These are phyloP conservation scores for Polyodon spathula DNA, from an alignment of 2,113 vertebrate genomes.

Conservation along the genomic window DNA sequence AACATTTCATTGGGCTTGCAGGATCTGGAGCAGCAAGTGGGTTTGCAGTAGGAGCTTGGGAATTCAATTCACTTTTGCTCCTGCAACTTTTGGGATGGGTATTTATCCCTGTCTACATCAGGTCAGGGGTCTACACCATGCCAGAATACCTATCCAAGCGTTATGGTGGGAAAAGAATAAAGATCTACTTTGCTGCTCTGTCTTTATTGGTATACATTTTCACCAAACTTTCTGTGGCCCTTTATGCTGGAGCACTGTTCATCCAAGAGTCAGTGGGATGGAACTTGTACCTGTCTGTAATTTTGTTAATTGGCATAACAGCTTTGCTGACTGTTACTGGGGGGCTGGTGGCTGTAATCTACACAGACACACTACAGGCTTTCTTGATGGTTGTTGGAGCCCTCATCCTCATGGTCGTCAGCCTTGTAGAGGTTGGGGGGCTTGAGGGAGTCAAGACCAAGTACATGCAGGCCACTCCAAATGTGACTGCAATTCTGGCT, in stretches of 20 bases:
- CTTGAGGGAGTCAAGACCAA: conserved; percentile 82
- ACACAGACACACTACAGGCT: conserved; percentile 92
- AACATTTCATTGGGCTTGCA: conserved; percentile 97
- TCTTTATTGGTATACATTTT: conserved; percentile 93
- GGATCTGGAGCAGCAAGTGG: conserved; percentile 95
- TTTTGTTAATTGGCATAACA: conserved; percentile 87
- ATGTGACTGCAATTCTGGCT: conserved; percentile 75
- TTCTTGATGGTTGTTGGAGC: conserved; percentile 92
- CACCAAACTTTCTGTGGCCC: conserved; percentile 94
- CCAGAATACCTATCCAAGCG: conserved; percentile 93
- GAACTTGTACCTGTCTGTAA: conserved; percentile 91
- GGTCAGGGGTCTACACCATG: conserved; percentile 94
- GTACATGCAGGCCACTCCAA: conserved; percentile 88
- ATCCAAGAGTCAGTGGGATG: conserved; percentile 96
- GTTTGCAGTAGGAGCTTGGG: conserved; percentile 95
- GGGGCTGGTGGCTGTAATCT: conserved; percentile 89
- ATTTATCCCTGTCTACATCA: conserved; percentile 94
- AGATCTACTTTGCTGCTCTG: conserved; percentile 85
- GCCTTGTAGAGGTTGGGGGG: conserved; percentile 79
- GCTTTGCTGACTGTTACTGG: conserved; percentile 89
- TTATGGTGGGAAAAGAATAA: conserved; percentile 86
- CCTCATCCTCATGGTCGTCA: conserved; percentile 80
- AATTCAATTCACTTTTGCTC: conserved; percentile 93
- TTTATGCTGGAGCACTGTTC: conserved; percentile 95
- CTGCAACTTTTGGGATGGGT: conserved; percentile 97